These are phyloP conservation scores for Phyllotreta striolata DNA, from an alignment of 2,888 invertebrate genomes.

Conservation along the genomic window DNA sequence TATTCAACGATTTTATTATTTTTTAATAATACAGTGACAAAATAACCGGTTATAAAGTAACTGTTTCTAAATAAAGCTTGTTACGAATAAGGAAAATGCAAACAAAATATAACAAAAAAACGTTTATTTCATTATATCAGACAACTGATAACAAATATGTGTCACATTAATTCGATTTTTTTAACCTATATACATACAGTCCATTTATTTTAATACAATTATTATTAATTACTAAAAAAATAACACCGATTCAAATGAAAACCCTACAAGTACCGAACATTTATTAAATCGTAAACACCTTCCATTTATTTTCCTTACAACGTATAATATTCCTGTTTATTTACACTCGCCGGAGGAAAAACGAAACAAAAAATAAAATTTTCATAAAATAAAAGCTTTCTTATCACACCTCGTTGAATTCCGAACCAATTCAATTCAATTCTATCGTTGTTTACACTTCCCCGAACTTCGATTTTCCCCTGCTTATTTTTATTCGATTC, in stretches of 20 bases:
- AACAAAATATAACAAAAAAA: constrained; percentile 20
- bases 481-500: not conserved
- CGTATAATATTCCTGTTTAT: too few relatives aligned
- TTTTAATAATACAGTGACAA: too few relatives aligned
- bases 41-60: too few relatives aligned
- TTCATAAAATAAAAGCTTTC: constrained; percentile 2
- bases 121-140: constrained; percentile 23
- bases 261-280: not conserved
- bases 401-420: not conserved
- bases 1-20: too few relatives aligned
- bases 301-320: too few relatives aligned
- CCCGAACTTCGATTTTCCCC: constrained; percentile 12
- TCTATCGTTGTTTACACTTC: constrained; percentile 12
- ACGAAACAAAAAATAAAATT: not conserved
- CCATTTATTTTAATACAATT: constrained; percentile 8
- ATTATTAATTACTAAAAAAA: constrained; percentile 15
- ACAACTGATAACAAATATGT: constrained; percentile 29
- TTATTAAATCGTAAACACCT: not conserved
- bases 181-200: constrained; percentile 21
- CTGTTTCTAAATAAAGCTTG: too few relatives aligned
- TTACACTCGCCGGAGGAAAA: not conserved
- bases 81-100: not conserved
- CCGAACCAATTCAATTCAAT: not conserved
- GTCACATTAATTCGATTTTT: constrained; percentile 22
- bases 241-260: constrained; percentile 3